phyloP scores from a whole-genome alignment of 2,113 vertebrate genomes.

The Neoarius graeffei region DNA sequence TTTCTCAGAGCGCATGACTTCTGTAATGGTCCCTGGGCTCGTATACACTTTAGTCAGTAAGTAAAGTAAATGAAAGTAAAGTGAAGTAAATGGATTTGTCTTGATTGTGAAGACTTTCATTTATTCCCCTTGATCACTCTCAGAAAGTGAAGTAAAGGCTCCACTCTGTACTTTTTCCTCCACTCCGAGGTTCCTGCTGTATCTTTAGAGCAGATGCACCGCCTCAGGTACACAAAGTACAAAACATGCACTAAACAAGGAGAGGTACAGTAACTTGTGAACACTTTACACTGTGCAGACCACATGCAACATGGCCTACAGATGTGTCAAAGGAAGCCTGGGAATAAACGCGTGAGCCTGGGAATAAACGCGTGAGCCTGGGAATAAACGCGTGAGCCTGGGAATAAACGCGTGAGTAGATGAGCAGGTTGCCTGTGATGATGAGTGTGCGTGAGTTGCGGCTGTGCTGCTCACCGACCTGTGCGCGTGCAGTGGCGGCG shows the following conservation, averaged over 20 bases:
- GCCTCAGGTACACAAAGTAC: not conserved
- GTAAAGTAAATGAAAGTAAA: not conserved
- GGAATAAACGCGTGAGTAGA: too few relatives aligned
- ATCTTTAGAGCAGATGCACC: not conserved
- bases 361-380: too few relatives aligned
- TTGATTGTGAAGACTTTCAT: not conserved
- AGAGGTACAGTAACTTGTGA: not conserved
- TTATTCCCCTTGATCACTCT: not conserved
- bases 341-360: not conserved
- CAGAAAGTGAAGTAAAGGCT: not conserved
- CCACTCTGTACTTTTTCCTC: not conserved
- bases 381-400: not conserved
- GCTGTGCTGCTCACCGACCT: constrained; percentile 78
- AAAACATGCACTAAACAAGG: not conserved
- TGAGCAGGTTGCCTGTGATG: too few relatives aligned
- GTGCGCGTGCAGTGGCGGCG: constrained; percentile 87
- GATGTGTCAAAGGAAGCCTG: not conserved
- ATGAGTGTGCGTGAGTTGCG: not conserved
- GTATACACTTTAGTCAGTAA: not conserved
- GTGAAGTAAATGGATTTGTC: not conserved
- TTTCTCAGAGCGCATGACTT: not conserved
- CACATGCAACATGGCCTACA: too few relatives aligned
- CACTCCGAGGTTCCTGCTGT: not conserved
- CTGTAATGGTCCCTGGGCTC: not conserved
- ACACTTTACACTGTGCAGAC: not conserved